Conservation (phyloP, 2,797 vertebrate species). For the Malurus splendens region DNA sequence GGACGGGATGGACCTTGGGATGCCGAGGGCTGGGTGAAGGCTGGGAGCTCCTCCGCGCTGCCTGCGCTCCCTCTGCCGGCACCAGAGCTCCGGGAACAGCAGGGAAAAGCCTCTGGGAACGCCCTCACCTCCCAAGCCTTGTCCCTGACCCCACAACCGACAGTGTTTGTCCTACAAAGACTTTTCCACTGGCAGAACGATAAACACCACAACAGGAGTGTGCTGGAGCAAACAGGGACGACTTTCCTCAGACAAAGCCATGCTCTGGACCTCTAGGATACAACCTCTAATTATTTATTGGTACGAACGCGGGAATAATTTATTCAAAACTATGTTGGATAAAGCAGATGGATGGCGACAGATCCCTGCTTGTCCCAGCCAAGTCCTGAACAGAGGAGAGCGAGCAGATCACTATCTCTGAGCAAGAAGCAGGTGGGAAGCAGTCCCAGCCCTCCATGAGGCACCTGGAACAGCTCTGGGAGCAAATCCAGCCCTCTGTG, state of each 20-base stretch:
- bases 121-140: neutral
- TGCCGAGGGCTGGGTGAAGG: neutral
- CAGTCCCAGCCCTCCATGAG: neutral
- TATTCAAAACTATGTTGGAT: accelerated
- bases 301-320: neutral
- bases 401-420: neutral
- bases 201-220: neutral
- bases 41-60: neutral
- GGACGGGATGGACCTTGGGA: accelerated
- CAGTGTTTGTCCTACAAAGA: neutral
- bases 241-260: neutral
- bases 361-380: neutral
- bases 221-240: neutral
- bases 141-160: accelerated
- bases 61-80: neutral
- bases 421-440: neutral
- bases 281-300: neutral
- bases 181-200: neutral
- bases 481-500: neutral
- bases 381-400: neutral
- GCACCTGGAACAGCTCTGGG: neutral
- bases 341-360: neutral
- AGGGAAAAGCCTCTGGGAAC: neutral
- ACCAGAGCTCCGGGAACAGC: accelerated
- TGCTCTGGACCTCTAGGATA: neutral